phyloP scores from a whole-genome alignment of 92 coral and sea anemone species.

The Epizoanthus ramosus region DNA sequence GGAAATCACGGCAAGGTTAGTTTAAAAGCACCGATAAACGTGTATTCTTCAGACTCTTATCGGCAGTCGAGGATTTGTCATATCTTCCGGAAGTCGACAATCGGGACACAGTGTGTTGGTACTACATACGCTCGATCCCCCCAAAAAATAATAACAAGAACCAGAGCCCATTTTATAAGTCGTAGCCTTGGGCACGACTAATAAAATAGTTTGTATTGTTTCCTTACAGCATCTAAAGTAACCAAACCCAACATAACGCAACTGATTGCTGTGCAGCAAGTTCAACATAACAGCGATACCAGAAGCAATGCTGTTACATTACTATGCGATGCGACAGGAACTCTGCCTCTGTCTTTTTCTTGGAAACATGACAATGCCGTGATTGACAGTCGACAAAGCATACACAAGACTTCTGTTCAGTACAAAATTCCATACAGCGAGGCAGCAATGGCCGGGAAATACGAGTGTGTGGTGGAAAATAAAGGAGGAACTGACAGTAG shows the following conservation, averaged over 20 bases:
- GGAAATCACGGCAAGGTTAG: no score
- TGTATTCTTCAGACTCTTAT: no score
- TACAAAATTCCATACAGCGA: neutral
- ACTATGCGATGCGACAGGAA: conserved; percentile 8
- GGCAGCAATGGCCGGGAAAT: neutral
- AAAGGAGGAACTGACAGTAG: neutral
- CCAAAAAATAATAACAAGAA: no score
- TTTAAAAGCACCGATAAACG: no score
- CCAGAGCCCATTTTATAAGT: no score
- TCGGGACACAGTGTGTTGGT: no score
- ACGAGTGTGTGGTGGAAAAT: conserved; percentile 11
- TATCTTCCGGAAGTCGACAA: no score
- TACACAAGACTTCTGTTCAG: neutral
- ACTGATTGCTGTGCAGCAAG: neutral
- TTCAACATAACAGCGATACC: neutral
- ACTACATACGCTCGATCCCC: no score
- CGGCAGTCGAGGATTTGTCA: no score
- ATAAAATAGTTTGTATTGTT: neutral
- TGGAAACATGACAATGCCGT: neutral
- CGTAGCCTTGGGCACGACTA: no score
- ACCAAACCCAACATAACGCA: conserved; percentile 4
- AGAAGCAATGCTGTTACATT: neutral
- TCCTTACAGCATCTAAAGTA: neutral
- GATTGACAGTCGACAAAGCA: neutral
- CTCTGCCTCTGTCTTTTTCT: conserved; percentile 2